Percentiles rank a stretch among this genome's conserved stretches.
phyloP scores from a whole-genome alignment of 2,797 vertebrate species.

The Phrynocephalus forsythii region DNA sequence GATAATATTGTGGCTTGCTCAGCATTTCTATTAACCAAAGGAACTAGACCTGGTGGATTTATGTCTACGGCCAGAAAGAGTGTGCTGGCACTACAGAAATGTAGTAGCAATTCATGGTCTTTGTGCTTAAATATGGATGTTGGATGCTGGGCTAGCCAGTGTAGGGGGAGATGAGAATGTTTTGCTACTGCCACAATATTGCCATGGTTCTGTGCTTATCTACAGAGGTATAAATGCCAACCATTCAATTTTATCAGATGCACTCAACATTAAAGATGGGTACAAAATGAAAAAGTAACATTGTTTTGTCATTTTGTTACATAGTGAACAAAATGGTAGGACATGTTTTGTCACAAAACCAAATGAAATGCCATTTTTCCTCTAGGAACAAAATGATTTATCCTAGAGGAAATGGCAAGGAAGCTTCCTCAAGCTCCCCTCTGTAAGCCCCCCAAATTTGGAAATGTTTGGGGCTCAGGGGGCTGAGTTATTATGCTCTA shows the following conservation, averaged over 20 bases:
- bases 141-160: not conserved
- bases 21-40: slow-evolving; percentile 51
- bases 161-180: not conserved
- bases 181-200: not conserved
- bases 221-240: not conserved
- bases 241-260: not conserved
- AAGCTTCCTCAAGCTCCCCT: too few species aligned
- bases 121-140: not conserved
- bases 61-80: not conserved
- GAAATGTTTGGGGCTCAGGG: too few species aligned
- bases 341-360: too few species aligned
- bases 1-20: slow-evolving; percentile 46
- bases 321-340: too few species aligned
- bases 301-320: too few species aligned
- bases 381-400: too few species aligned
- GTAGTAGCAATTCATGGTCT: not conserved
- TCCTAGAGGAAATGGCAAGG: too few species aligned
- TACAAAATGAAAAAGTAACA: too few species aligned
- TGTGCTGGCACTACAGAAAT: not conserved
- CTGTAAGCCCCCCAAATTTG: too few species aligned
- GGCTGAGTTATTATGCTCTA: too few species aligned
- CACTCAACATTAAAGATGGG: not conserved
- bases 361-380: too few species aligned
- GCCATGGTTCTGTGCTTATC: not conserved
- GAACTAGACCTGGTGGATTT: not conserved